Evolutionary conservation across 2,797 vertebrate genomes (phyloP).

Genomic region (Hapalemur alaotrensis): DNA sequence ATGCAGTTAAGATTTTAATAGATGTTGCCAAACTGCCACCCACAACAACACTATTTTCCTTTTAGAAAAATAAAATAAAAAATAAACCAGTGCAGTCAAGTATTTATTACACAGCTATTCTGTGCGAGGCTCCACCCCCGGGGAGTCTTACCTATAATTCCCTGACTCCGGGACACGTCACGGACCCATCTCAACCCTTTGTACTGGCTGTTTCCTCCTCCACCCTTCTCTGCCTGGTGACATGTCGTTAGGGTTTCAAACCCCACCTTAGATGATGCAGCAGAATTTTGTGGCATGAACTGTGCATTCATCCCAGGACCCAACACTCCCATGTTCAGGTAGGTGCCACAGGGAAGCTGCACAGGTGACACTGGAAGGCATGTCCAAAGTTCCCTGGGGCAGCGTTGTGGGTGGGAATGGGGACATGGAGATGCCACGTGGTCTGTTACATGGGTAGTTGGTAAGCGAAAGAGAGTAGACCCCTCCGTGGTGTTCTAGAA

Average conservation of each 20-base stretch:
- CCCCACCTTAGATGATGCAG: too few species aligned
- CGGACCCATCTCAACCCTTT: neutral
- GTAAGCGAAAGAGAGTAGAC: neutral
- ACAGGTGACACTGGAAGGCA: accelerated
- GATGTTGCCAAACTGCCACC: neutral
- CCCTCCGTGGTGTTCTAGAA: neutral
- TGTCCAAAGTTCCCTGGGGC: neutral
- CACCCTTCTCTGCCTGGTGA: neutral
- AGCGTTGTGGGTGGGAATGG: too few species aligned
- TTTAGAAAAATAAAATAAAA: neutral
- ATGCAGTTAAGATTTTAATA: neutral
- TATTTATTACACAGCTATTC: neutral
- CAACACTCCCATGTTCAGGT: neutral
- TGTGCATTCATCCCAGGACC: accelerated
- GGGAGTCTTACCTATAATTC: neutral
- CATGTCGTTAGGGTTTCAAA: neutral
- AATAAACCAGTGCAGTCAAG: neutral
- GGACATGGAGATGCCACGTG: neutral
- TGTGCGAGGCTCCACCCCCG: neutral
- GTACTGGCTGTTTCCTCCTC: neutral
- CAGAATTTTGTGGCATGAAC: neutral
- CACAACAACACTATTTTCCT: neutral
- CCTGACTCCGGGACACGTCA: accelerated
- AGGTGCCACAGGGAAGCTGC: neutral
- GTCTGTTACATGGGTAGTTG: neutral